A percentile compares a stretch with the other conserved stretches of the same genome.
These are phyloP conservation scores for Probosciger aterrimus DNA, from an alignment of 2,113 vertebrate genomes.

Conservation along the genomic window DNA sequence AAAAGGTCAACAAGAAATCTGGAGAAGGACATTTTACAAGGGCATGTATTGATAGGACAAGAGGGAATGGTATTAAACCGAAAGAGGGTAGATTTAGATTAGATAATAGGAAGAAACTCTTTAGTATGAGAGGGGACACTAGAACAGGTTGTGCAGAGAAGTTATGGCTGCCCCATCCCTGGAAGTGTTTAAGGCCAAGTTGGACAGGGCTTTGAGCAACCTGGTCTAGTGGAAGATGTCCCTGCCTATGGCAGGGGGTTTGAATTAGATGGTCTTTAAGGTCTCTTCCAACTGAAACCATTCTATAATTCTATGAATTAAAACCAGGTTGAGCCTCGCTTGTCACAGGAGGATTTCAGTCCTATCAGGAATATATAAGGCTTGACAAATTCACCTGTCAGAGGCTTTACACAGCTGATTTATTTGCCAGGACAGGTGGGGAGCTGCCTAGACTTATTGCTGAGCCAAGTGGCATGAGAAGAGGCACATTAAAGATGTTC, in stretches of 20 bases:
- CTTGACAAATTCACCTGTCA: slow-evolving; percentile 40
- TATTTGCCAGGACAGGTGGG: slow-evolving; percentile 46
- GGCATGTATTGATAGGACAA: neutral
- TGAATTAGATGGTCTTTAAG: neutral
- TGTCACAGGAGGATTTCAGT: neutral
- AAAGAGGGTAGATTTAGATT: neutral
- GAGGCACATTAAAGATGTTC: slow-evolving; percentile 28
- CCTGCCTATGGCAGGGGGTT: neutral
- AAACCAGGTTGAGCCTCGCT: neutral
- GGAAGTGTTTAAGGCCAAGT: neutral
- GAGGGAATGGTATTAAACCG: neutral
- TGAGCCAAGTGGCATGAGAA: neutral
- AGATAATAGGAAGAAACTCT: neutral
- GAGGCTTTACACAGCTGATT: neutral
- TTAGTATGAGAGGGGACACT: neutral
- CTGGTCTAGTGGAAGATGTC: neutral
- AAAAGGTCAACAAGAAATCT: neutral
- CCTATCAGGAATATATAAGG: neutral
- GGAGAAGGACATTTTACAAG: neutral
- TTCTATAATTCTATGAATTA: neutral
- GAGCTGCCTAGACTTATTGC: neutral
- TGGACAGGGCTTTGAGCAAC: neutral
- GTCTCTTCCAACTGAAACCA: neutral
- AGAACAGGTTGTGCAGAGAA: fast-evolving
- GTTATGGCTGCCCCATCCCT: neutral